Base-by-base conservation (phyloP, 2,888 invertebrate species). In the Rhingia campestris region DNA sequence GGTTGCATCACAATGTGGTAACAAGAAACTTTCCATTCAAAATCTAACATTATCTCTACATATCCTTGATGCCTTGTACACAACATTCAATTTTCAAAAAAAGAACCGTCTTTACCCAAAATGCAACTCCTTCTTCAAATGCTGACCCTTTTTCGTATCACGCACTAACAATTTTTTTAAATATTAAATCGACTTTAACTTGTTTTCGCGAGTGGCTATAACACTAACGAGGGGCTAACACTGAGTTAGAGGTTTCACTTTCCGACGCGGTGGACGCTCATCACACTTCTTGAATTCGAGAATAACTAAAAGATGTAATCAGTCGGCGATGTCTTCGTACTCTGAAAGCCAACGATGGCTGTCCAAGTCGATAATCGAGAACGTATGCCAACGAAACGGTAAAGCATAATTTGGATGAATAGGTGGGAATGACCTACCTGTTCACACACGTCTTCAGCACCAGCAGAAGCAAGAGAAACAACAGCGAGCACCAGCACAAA, bases 341-440 rank as follows among this genome's bases (percentile, higher is more conserved):
- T 84, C 84, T 73, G 63, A 74, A 22, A 75, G 30, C 59, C 69
- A 75, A 59, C 61, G 63, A 64, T 69, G 73, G 82, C 53, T 70
- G 73, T 69, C 74, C 84, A 84, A 70, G 79, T 84, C 74, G 49
- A 80, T 80, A 74, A 75, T 84, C 80, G 74, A 84, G 84, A 84
- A 84, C 84, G 64, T 66, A 84, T 75, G 80, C 74, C 84, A 75
- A 70, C 74, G 51, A 80, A 84, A 84, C 84, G 84, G 84, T 84
- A 84, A 84, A 84, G 74, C 66, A 75, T 84, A 80, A 84, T 84
- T 84, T 84, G 84, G 74, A 70, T 66, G 80, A 84, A 84, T 70
- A 80, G 84, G 84, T 84, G 80, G 84, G 84, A 84, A 84, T 84
- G 80, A 84, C 84, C 84, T 80, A 80, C 84, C 84, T 84, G 84